Base-by-base conservation (phyloP, 2,888 invertebrate species). In the Cephus runcator region DNA sequence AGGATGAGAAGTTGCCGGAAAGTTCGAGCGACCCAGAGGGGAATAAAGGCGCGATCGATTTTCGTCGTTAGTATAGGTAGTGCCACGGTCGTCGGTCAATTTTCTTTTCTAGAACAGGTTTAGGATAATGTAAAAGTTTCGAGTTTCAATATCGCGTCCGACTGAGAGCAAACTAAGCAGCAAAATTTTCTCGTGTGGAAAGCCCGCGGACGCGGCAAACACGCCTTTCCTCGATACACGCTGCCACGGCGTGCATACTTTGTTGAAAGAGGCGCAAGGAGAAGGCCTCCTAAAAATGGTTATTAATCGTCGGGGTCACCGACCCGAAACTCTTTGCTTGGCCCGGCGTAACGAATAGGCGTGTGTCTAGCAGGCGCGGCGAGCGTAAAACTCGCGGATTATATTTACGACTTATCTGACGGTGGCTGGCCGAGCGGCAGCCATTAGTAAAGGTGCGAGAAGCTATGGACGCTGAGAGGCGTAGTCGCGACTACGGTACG, bases 331-430 rank as follows among this genome's bases (percentile, higher is more conserved):
- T 76, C 68, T 75, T 74, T 69, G 69, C 78, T 35, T 69, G 76
- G 78, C 71, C 71, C 33, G 33, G 31, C 34, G 71, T 71, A 35
- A 35, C 74, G 33, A 33, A 35, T 35, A 74, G 34, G 35, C 74
- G 34, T 74, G 36, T 11, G 74, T 74, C 34, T 74, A 74, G 74
- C 34, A 35, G n/a, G 76, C 79, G 36, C 68, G 80, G 71, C 76
- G 74, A 77, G 81, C 82, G 85, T 84, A 84, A 87, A 85, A 85
- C 81, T 80, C 76, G 79, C 84, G 83, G 79, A 86, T 87, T 85
- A 82, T 83, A 87, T 85, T 87, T 85, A 87, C 83, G 83, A 86
- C 81, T 86, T 85, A 84, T 87, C 83, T 81, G 84, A 82, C 83
- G 81, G 78, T 75, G 76, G 81, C 73, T 78, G 30, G 34, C 74